These are phyloP conservation scores for Paragorgia papillata DNA, from an alignment of 92 coral and sea anemone species.

Conservation along the genomic window DNA sequence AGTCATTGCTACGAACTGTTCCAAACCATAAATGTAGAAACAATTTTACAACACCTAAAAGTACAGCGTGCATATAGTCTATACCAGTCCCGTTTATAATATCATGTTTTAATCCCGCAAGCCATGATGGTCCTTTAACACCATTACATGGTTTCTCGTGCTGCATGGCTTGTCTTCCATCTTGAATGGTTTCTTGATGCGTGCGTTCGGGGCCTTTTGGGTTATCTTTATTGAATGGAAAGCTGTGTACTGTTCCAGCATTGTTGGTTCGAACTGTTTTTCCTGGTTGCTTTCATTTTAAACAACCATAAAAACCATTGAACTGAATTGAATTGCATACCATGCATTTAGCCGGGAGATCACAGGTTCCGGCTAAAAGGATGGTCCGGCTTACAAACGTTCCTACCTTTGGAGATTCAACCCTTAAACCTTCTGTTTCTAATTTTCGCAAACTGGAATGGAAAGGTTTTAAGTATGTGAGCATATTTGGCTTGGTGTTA, in stretches of 20 bases:
- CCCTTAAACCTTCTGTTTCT: conserved; percentile 47
- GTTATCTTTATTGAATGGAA: conserved; percentile 45
- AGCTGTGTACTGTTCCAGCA: conserved; percentile 54
- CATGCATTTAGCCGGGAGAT: conserved; percentile 40
- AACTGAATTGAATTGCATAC: conserved; percentile 48
- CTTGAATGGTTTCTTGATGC: conserved; percentile 30
- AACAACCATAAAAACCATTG: conserved; percentile 57
- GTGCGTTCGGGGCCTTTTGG: conserved; percentile 54
- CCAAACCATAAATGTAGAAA: conserved; percentile 61
- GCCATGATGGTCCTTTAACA: conserved; percentile 28
- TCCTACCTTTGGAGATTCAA: neutral
- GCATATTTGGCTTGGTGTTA: conserved; percentile 61
- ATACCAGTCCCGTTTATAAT: conserved; percentile 22
- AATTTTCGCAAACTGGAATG: conserved; percentile 44
- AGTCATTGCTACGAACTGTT: conserved; percentile 20
- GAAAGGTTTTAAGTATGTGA: conserved; percentile 63
- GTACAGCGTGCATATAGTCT: conserved; percentile 56
- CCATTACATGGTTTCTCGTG: conserved; percentile 39
- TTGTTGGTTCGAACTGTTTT: conserved; percentile 41
- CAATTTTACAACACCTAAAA: conserved; percentile 55
- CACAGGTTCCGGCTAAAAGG: conserved; percentile 35
- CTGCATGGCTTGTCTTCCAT: conserved; percentile 40
- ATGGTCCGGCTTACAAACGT: neutral
- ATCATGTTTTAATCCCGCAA: conserved; percentile 12
- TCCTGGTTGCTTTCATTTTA: conserved; percentile 55